Conservation (phyloP, 2,797 vertebrate genomes). For the Dicrostonyx torquatus region DNA sequence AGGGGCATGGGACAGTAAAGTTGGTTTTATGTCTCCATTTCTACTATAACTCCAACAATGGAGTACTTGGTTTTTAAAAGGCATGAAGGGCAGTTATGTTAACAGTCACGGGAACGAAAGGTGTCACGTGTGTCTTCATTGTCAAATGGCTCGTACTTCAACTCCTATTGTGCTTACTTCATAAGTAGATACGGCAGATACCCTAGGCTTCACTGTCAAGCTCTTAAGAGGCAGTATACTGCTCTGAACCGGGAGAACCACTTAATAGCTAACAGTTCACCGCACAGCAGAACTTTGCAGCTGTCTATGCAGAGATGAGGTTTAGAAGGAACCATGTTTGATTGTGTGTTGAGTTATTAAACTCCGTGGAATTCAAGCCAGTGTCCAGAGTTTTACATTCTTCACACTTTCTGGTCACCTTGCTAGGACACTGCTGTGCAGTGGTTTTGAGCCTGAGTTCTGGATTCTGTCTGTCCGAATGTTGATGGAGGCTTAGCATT, state of each 20-base stretch:
- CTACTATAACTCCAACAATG: background rate
- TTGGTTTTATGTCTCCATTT: background rate
- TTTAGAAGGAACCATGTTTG: background rate
- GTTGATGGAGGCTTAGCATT: background rate
- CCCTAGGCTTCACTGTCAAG: background rate
- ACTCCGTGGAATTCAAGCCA: background rate
- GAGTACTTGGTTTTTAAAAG: background rate
- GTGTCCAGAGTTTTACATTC: background rate
- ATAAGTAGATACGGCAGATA: background rate
- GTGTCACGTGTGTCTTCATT: background rate
- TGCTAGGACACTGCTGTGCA: background rate
- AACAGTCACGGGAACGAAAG: background rate
- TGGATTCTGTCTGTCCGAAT: background rate
- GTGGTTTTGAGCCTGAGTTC: background rate
- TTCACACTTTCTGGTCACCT: background rate
- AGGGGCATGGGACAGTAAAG: background rate
- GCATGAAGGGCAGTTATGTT: background rate
- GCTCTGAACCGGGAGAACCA: background rate
- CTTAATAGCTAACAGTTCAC: background rate
- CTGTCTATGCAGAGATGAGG: background rate
- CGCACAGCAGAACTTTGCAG: background rate
- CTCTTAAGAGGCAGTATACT: background rate
- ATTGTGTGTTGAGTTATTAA: background rate
- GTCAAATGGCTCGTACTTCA: background rate
- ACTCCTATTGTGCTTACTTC: background rate